Base-by-base conservation (phyloP, 2,888 invertebrate species). In the Plusia festucae region DNA sequence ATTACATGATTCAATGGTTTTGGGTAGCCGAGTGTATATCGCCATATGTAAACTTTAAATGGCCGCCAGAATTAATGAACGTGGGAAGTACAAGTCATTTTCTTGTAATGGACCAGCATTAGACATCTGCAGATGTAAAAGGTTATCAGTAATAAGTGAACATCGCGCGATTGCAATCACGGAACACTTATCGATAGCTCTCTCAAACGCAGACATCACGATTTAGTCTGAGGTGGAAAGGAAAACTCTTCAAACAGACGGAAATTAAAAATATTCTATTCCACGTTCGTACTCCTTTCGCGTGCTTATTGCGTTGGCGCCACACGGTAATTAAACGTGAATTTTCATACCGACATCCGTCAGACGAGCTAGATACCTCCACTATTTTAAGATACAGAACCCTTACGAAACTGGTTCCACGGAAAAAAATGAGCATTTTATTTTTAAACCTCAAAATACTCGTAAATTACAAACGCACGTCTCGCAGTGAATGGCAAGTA, bases 401-500 rank as follows among this genome's bases (percentile, higher is more conserved):
- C 73, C 55, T 56, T 71, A 70, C 13, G 18, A 64, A 83, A 84
- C 83, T 69, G 72, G 80, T 85, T 82, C 77, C 73, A 75, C 69
- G 66, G 68, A 76, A 76, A 69, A n/a, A 73, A 73, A 76, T 69
- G 66, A 74, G 74, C 83, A 78, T 56, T 81, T 52, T 52, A 15
- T 67, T 83, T 80, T 79, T 72, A 82, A 65, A 78, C 75, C 71
- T 76, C 75, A 78, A 77, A 82, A 74, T 78, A 82, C 46, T 49
- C 46, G 46, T 77, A 75, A 75, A 78, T 73, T 79, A 83, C 81
- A 68, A 55, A 67, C 76, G 65, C 79, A 79, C 81, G 78, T 80
- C 77, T 80, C 68, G 76, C 67, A 69, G 84, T 85, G 86, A 87
- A 87, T 88, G 87, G 85, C 75, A 84, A 79, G 72, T 80, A 84